A percentile compares a stretch with the other conserved stretches of the same genome.
Evolutionary conservation across 2,113 vertebrate species (phyloP).

Genomic region (Alligator sinensis): DNA sequence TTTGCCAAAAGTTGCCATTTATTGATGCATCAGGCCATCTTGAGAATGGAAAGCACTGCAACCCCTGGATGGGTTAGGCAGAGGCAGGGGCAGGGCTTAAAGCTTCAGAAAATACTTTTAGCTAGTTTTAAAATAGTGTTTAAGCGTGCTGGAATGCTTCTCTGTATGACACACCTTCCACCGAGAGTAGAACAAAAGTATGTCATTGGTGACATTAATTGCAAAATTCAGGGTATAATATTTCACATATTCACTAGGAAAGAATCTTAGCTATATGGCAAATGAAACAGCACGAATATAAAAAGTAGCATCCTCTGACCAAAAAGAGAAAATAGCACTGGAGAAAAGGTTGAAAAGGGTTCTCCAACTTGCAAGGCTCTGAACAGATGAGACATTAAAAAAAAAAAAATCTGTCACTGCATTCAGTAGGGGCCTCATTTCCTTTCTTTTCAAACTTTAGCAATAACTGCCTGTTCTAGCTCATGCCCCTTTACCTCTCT

Average conservation of each 20-base stretch:
- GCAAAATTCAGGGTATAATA: slow-evolving; percentile 68
- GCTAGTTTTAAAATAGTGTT: slow-evolving; percentile 60
- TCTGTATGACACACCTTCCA: slow-evolving; percentile 63
- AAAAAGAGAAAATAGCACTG: slow-evolving; percentile 49
- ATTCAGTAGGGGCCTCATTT: slow-evolving; percentile 8
- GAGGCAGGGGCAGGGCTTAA: slow-evolving; percentile 61
- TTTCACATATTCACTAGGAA: slow-evolving; percentile 75
- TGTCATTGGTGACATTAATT: slow-evolving; percentile 73
- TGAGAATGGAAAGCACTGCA: slow-evolving; percentile 45
- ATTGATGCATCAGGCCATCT: slow-evolving; percentile 6
- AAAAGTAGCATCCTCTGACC: slow-evolving; percentile 55
- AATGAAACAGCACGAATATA: slow-evolving; percentile 68
- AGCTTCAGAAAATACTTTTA: slow-evolving; percentile 65
- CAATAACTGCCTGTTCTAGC: neutral
- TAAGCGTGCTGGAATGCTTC: slow-evolving; percentile 59
- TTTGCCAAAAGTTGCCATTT: slow-evolving; percentile 6
- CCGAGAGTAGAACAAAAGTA: slow-evolving; percentile 42
- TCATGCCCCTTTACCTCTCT: neutral
- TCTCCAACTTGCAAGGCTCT: slow-evolving; percentile 26
- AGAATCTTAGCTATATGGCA: slow-evolving; percentile 74
- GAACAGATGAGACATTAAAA: slow-evolving; percentile 34
- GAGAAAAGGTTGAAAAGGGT: slow-evolving; percentile 30
- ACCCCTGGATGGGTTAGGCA: slow-evolving; percentile 47
- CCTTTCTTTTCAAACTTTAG: neutral
- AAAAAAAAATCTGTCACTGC: slow-evolving; percentile 9